These are phyloP conservation scores for Aphelinus certus DNA, from an alignment of 1,140 invertebrate species.

Conservation along the genomic window DNA sequence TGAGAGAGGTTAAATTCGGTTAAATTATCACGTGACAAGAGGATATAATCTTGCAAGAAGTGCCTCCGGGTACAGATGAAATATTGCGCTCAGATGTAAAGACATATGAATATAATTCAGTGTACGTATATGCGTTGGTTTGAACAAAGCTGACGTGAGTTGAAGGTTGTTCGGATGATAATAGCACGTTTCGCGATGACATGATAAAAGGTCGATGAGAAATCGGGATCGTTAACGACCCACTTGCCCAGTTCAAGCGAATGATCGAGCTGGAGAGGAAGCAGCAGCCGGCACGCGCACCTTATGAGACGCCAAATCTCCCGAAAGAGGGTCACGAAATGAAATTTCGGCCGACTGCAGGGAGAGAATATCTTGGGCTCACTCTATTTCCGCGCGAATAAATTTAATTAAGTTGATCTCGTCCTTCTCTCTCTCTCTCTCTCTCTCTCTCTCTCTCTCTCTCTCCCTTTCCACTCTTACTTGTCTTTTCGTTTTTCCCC, in stretches of 20 bases:
- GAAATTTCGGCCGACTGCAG: conserved; percentile 1
- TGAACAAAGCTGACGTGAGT: no score
- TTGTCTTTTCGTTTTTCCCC: no score
- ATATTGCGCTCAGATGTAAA: not conserved
- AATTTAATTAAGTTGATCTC: conserved; percentile 29
- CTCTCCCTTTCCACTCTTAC: no score
- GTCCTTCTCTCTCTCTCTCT: not conserved
- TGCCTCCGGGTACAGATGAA: no score
- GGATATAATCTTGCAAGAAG: no score
- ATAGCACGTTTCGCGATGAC: no score
- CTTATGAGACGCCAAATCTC: not conserved
- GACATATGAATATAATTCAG: no score
- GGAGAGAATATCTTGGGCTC: not conserved
- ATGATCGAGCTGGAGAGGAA: not conserved
- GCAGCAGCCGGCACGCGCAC: no score
- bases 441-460: not conserved
- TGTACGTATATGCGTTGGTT: no score
- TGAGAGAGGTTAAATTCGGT: not conserved
- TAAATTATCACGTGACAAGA: not conserved
- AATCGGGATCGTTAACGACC: conserved; percentile 11
- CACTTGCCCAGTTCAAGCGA: conserved; percentile 8
- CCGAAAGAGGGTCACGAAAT: conserved; percentile 19
- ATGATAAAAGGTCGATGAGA: no score
- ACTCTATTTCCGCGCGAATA: conserved; percentile 14
- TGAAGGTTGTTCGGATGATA: no score